Evolutionary conservation across 2,888 invertebrate species (phyloP), one percentile per base, ranked within the genome.

Genomic region (Stenurella melanura): DNA sequence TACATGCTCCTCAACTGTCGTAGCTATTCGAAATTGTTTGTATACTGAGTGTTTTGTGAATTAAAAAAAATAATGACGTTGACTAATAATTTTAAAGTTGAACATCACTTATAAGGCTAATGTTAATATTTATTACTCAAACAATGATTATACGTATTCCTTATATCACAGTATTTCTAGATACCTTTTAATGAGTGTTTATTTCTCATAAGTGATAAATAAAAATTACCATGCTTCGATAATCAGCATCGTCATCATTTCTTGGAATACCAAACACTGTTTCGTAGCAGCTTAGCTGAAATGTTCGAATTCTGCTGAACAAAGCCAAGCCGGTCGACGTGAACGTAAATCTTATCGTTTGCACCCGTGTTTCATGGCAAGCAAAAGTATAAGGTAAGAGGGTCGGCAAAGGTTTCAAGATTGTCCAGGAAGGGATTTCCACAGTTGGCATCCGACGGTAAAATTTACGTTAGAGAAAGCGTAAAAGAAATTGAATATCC

Each of bases 271-370:
- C 42, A 64, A 73, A 73, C 73, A 67, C 26, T 60, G 57, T 30
- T 19, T 38, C 56, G 26, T 66, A 64, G 57, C 73, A 34, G 57
- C n/a, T 21, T 67, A 73, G 67, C 67, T 21, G 42, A 58, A 66
- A 73, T n/a, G 73, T 57, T 67, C 67, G 50, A 73, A 58, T 67
- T 67, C 58, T 21, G 67, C 66, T 38, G 73, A 73, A 67, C 73
- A 67, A 67, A 60, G 66, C 66, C 18, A 56, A n/a, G 64, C 56
- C 42, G 30, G 66, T 63, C 58, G 60, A 34, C 12, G 70, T 60
- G 12, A 61, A 68, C 68, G 68, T 74, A 74, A 74, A 74, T 74
- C 74, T 74, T 61, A 60, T 68, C 68, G 30, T 68, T 68, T 57
- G 30, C 61, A 17, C 60, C 71, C 61, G 71, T 71, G 71, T 61